phyloP scores from a whole-genome alignment of 1,140 invertebrate genomes.

The Bombus confusus region DNA sequence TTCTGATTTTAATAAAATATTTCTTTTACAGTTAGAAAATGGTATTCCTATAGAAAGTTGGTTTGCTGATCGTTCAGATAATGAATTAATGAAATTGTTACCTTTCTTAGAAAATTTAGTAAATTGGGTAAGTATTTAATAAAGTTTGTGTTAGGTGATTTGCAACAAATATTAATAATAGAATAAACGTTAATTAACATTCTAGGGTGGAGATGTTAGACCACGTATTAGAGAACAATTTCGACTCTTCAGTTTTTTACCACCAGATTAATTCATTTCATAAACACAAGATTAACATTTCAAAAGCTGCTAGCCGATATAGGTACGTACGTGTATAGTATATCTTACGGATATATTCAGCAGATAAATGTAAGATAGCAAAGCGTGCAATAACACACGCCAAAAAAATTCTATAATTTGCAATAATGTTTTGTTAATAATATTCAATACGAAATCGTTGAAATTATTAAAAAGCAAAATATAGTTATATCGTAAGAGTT shows the following conservation, averaged over 20 bases:
- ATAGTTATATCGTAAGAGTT: not conserved
- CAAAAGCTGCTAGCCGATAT: constrained; percentile 27
- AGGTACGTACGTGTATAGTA: constrained; percentile 41
- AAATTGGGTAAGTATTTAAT: constrained; percentile 85
- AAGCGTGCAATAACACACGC: constrained; percentile 38
- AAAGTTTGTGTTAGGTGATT: constrained; percentile 17
- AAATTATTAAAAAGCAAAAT: not conserved
- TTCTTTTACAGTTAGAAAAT: constrained; percentile 92
- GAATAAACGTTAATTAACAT: constrained; percentile 66
- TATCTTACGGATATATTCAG: constrained; percentile 56
- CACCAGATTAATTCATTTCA: constrained; percentile 87
- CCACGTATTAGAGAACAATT: constrained; percentile 95
- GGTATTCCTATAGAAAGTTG: constrained; percentile 99
- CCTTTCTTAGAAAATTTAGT: constrained; percentile 96
- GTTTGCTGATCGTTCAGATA: constrained; percentile 96
- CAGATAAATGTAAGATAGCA: constrained; percentile 52
- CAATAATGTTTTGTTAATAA: constrained; percentile 23
- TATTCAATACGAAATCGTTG: not conserved
- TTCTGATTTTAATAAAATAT: constrained; percentile 15
- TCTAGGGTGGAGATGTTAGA: constrained; percentile 94
- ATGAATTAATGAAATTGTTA: constrained; percentile 95
- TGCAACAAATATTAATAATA: not conserved
- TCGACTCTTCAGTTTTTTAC: constrained; percentile 93
- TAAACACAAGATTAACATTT: constrained; percentile 49
- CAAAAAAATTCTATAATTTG: constrained; percentile 12